Evolutionary conservation across 1,140 invertebrate genomes (phyloP).

Genomic region (Colletes gigas): DNA sequence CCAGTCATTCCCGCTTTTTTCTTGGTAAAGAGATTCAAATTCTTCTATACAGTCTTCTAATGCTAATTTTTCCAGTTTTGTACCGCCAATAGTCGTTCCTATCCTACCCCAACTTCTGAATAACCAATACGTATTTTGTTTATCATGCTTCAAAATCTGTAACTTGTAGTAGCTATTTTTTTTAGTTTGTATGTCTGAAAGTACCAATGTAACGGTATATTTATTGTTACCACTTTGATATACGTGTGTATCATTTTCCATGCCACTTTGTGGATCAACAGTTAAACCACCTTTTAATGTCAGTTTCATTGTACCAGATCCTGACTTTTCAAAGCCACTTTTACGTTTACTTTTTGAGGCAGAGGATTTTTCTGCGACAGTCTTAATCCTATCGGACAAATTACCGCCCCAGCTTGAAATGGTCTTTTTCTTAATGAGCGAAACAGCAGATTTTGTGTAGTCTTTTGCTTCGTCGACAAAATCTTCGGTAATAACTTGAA

Average conservation of each 20-base stretch:
- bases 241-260: constrained; percentile 92
- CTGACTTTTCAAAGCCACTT: constrained; percentile 86
- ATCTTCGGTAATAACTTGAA: constrained; percentile 90
- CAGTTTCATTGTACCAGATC: constrained; percentile 86
- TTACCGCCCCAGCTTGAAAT: constrained; percentile 93
- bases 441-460: constrained; percentile 81
- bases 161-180: constrained; percentile 98
- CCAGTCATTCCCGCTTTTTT: constrained; percentile 95
- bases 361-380: constrained; percentile 62
- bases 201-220: constrained; percentile 90
- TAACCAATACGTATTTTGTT: constrained; percentile 87
- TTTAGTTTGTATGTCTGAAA: constrained; percentile 92
- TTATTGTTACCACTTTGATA: constrained; percentile 84
- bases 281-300: constrained; percentile 93
- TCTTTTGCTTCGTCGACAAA: constrained; percentile 88
- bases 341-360: constrained; percentile 81
- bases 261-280: constrained; percentile 93
- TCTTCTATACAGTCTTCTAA: constrained; percentile 83
- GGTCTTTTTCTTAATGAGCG: constrained; percentile 86
- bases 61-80: constrained; percentile 86
- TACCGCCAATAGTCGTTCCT: constrained; percentile 94
- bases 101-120: constrained; percentile 97
- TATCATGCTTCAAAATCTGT: constrained; percentile 92
- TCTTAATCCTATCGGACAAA: constrained; percentile 82
- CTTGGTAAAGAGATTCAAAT: constrained; percentile 88